phyloP scores from a whole-genome alignment of 2,797 vertebrate genomes.

The Scleropages formosus region DNA sequence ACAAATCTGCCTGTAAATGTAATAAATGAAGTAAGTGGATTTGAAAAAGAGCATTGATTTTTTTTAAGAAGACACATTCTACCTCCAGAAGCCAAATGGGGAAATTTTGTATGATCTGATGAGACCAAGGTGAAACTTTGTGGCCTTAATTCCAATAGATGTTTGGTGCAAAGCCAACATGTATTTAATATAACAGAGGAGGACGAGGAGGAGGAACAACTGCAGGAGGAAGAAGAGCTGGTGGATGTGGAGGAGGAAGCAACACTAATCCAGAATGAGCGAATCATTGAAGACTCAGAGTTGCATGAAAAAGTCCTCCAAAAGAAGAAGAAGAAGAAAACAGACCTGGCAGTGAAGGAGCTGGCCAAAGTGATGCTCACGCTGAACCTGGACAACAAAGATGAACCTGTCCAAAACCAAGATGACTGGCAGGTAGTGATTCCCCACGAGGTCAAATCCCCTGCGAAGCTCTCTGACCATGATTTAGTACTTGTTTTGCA shows the following conservation, averaged over 20 bases:
- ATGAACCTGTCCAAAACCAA: constrained; percentile 41
- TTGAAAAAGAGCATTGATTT: no score
- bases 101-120: no score
- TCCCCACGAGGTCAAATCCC: no score
- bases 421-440: constrained; percentile 59
- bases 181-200: constrained; percentile 26
- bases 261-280: constrained; percentile 81
- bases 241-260: constrained; percentile 81
- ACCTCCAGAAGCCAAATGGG: no score
- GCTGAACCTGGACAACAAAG: constrained; percentile 64
- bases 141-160: no score
- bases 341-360: constrained; percentile 43
- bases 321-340: constrained; percentile 43
- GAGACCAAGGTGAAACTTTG: no score
- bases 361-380: constrained; percentile 70
- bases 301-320: constrained; percentile 24
- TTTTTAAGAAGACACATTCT: no score
- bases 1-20: no score
- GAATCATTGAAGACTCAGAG: constrained; percentile 75
- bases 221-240: constrained; percentile 62
- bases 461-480: background rate
- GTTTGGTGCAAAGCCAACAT: no score
- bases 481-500: no score
- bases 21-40: no score
- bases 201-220: constrained; percentile 53